A percentile compares a stretch with the other conserved stretches of the same genome.
Conservation (phyloP, 2,797 vertebrate species). For the Lophius americanus region DNA sequence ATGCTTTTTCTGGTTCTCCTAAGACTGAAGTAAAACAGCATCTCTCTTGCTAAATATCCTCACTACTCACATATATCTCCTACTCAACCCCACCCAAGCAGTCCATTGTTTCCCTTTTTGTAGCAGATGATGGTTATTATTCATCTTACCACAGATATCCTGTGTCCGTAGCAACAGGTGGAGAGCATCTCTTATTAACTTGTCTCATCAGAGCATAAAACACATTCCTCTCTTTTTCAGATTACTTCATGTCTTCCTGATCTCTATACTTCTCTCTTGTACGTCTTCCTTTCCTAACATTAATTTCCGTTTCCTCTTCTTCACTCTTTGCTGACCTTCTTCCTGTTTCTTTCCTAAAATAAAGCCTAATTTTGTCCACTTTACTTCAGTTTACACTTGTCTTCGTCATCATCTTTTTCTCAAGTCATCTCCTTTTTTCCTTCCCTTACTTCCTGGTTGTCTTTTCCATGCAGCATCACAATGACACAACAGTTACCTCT, state of each 20-base stretch:
- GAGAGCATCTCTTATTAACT: slow-evolving; percentile 25
- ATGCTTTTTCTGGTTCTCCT: too few species aligned
- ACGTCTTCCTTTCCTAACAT: slow-evolving; percentile 24
- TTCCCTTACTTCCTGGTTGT: slow-evolving; percentile 29
- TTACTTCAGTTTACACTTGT: slow-evolving; percentile 4
- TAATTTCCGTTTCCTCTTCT: slow-evolving; percentile 31
- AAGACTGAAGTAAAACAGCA: not conserved
- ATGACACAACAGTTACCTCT: slow-evolving; percentile 47
- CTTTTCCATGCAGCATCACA: slow-evolving; percentile 44
- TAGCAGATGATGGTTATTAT: slow-evolving; percentile 18
- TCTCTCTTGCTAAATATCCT: not conserved
- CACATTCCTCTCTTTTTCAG: not conserved
- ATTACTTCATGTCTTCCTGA: slow-evolving; percentile 7
- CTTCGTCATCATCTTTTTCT: slow-evolving; percentile 24
- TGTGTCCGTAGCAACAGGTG: slow-evolving; percentile 58
- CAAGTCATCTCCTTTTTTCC: not conserved
- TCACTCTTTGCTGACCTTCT: slow-evolving; percentile 31
- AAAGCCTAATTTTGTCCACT: slow-evolving; percentile 17
- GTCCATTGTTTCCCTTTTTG: slow-evolving; percentile 5
- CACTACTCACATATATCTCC: not conserved
- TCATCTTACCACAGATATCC: slow-evolving; percentile 26
- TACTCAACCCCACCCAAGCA: slow-evolving; percentile 15
- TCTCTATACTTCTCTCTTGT: slow-evolving; percentile 20
- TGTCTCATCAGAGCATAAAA: slow-evolving; percentile 17
- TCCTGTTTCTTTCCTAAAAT: slow-evolving; percentile 28